phyloP scores from a whole-genome alignment of 2,888 invertebrate species.

The Acleris sparsana region DNA sequence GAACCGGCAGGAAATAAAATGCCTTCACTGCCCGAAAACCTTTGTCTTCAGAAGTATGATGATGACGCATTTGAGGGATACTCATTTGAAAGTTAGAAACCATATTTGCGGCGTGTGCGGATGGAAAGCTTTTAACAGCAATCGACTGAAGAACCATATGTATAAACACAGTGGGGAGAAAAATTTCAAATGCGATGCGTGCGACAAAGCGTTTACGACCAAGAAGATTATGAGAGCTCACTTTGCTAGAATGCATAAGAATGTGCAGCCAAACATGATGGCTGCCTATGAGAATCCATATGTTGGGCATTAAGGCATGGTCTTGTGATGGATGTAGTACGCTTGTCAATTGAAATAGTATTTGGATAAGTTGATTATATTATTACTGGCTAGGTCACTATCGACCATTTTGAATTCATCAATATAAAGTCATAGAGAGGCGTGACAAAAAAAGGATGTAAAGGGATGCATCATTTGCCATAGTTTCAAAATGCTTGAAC shows the following conservation, averaged over 20 bases:
- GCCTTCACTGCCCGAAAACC: slow-evolving; percentile 73
- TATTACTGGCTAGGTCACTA: no score
- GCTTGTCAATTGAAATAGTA: neutral
- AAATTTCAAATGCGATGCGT: slow-evolving; percentile 72
- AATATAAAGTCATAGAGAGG: no score
- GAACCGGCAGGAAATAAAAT: slow-evolving; percentile 69
- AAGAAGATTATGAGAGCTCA: slow-evolving; percentile 76
- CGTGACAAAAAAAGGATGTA: no score
- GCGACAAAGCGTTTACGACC: slow-evolving; percentile 74
- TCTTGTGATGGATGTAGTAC: neutral
- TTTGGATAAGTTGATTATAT: no score
- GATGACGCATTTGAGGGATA: slow-evolving; percentile 73
- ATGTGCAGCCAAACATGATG: slow-evolving; percentile 47
- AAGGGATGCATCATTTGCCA: no score
- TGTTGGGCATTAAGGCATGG: slow-evolving; percentile 45
- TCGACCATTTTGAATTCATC: no score
- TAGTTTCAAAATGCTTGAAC: no score
- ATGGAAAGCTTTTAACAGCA: slow-evolving; percentile 73
- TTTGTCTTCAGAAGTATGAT: slow-evolving; percentile 77
- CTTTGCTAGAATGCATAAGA: slow-evolving; percentile 70
- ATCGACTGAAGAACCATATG: slow-evolving; percentile 79
- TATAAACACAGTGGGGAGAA: slow-evolving; percentile 77
- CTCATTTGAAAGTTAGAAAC: slow-evolving; percentile 71
- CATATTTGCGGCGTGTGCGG: slow-evolving; percentile 72
- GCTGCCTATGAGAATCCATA: slow-evolving; percentile 57